These are phyloP conservation scores for Xiphophorus hellerii DNA, from an alignment of 2,113 vertebrate genomes.

Conservation along the genomic window DNA sequence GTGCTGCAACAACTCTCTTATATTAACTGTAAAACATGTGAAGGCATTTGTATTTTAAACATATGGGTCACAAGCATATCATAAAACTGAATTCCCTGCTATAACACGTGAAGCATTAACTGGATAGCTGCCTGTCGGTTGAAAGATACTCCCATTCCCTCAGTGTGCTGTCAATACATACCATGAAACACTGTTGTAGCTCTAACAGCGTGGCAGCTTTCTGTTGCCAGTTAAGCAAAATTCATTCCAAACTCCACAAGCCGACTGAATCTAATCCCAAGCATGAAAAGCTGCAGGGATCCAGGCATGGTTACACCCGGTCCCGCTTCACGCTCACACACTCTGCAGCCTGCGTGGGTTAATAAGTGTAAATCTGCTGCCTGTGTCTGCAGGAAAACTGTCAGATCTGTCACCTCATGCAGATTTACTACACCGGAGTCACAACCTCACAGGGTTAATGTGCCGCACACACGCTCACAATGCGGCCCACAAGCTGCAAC, in stretches of 20 bases:
- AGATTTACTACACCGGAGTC: conserved; percentile 21
- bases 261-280: conserved; percentile 26
- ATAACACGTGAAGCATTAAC: not conserved
- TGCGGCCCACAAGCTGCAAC: not conserved
- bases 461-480: conserved; percentile 1
- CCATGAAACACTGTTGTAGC: not conserved
- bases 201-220: not conserved
- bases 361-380: conserved; percentile 45
- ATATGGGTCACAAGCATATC: not conserved
- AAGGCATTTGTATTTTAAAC: not conserved
- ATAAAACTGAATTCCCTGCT: not conserved
- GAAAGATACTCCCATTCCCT: not conserved
- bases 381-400: conserved; percentile 29
- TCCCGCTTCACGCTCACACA: conserved; percentile 28
- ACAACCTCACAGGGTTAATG: conserved; percentile 14
- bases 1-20: no score
- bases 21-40: not conserved
- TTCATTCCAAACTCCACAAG: conserved; percentile 7
- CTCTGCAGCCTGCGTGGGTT: conserved; percentile 30
- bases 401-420: conserved; percentile 40
- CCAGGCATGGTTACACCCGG: conserved; percentile 4
- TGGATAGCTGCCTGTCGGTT: not conserved
- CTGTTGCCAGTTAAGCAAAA: conserved; percentile 4
- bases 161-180: not conserved
- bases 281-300: conserved; percentile 24